phyloP scores from a whole-genome alignment of 2,888 invertebrate species.

The Lypha dubia region DNA sequence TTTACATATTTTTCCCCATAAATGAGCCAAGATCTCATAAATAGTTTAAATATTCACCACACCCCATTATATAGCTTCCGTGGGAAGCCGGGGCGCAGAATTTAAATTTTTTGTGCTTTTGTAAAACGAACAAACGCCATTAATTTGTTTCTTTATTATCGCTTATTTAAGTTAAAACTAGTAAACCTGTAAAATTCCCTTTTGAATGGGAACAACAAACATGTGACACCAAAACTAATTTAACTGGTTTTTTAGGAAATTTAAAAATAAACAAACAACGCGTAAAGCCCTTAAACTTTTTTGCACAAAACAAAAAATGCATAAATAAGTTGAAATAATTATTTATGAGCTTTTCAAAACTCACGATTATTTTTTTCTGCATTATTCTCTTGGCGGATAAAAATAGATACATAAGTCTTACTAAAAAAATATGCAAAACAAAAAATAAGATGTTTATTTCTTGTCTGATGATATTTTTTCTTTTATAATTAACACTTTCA shows the following conservation, averaged over 20 bases:
- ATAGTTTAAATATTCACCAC: too few relatives aligned
- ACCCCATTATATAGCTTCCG: too few relatives aligned
- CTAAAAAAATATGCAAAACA: neutral
- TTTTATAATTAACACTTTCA: slow-evolving; percentile 13
- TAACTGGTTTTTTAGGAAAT: slow-evolving; percentile 9
- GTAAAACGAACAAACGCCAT: too few relatives aligned
- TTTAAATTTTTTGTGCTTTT: too few relatives aligned
- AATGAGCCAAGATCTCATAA: too few relatives aligned
- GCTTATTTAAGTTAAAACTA: neutral
- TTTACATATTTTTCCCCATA: too few relatives aligned
- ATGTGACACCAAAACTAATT: neutral
- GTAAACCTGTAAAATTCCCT: neutral
- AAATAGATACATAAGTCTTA: too few relatives aligned
- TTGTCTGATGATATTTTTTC: neutral
- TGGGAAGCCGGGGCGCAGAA: too few relatives aligned
- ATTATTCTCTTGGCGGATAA: neutral
- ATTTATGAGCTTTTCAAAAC: neutral
- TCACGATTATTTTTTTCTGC: neutral
- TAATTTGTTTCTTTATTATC: neutral
- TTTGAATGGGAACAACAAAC: slow-evolving; percentile 1
- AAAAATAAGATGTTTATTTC: neutral
- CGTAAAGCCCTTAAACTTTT: neutral
- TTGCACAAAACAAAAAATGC: neutral
- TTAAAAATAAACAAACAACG: neutral
- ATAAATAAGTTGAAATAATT: neutral